Percentiles rank a stretch among this genome's conserved stretches.
Conservation (phyloP, 2,113 vertebrate species). For the Centropus unirufus region DNA sequence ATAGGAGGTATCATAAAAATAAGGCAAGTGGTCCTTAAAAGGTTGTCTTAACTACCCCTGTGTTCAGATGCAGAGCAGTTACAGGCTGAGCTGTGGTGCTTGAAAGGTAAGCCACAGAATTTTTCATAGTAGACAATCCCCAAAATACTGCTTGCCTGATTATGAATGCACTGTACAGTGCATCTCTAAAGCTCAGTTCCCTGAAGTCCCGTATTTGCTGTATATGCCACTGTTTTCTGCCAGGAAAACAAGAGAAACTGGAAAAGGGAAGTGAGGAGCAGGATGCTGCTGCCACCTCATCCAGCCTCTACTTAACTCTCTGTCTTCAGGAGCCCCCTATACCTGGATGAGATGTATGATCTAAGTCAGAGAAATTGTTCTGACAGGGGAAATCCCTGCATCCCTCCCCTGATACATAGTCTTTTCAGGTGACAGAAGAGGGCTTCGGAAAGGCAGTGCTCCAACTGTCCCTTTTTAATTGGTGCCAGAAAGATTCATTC, state of each 20-base stretch:
- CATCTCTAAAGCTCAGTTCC: not conserved
- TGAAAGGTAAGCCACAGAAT: not conserved
- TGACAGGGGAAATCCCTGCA: not conserved
- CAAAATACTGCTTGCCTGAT: not conserved
- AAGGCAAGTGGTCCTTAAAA: not conserved
- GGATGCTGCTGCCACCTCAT: not conserved
- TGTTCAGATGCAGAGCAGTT: not conserved
- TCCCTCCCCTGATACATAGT: not conserved
- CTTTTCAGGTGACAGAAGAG: conserved; percentile 10
- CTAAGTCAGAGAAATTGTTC: not conserved
- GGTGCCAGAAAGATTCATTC: conserved; percentile 43
- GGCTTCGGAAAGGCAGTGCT: not conserved
- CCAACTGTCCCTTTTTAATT: not conserved
- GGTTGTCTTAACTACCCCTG: not conserved
- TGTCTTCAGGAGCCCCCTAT: not conserved
- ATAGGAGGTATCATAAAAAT: not conserved
- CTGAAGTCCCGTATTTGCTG: not conserved
- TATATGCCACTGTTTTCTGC: not conserved
- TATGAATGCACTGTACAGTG: not conserved
- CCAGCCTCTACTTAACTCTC: not conserved
- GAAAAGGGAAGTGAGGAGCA: not conserved
- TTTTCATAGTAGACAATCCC: not conserved
- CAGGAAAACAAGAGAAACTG: not conserved
- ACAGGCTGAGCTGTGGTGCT: not conserved
- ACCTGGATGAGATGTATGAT: not conserved